phyloP scores from a whole-genome alignment of 2,113 vertebrate species.

The Petrocephalus microphthalmus region DNA sequence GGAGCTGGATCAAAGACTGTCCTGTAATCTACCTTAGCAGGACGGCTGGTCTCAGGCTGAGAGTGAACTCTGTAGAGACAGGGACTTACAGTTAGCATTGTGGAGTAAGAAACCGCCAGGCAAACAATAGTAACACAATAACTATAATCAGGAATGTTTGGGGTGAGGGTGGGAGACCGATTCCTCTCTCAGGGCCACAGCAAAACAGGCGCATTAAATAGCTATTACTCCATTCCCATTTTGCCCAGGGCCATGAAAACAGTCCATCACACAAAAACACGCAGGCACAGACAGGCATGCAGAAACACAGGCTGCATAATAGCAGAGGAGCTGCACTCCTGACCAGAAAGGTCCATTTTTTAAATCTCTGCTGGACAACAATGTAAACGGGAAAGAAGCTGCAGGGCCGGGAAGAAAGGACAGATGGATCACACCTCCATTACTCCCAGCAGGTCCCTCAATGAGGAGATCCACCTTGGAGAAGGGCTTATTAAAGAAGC shows the following conservation, averaged over 20 bases:
- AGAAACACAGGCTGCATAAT: neutral
- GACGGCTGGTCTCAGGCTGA: neutral
- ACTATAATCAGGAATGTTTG: neutral
- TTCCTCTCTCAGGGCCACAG: neutral
- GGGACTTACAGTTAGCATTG: neutral
- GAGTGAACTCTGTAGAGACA: neutral
- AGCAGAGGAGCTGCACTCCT: neutral
- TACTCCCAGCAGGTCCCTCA: neutral
- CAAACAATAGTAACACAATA: neutral
- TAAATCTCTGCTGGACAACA: neutral
- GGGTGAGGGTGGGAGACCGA: no score
- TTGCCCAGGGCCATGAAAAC: constrained; percentile 18
- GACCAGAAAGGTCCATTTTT: neutral
- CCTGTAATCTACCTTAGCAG: neutral
- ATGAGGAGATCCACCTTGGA: neutral
- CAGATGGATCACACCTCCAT: neutral
- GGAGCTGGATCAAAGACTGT: neutral
- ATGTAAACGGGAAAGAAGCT: neutral
- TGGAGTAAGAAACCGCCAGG: neutral
- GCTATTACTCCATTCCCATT: constrained; percentile 23
- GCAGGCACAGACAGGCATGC: neutral
- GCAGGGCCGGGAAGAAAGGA: neutral
- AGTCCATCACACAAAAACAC: neutral
- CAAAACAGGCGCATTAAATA: constrained; percentile 28
- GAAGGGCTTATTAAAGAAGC: no score